Percentiles rank a stretch among this genome's conserved stretches.
These are phyloP conservation scores for Threskiornis aethiopicus DNA, from an alignment of 2,797 vertebrate species.

Conservation along the genomic window DNA sequence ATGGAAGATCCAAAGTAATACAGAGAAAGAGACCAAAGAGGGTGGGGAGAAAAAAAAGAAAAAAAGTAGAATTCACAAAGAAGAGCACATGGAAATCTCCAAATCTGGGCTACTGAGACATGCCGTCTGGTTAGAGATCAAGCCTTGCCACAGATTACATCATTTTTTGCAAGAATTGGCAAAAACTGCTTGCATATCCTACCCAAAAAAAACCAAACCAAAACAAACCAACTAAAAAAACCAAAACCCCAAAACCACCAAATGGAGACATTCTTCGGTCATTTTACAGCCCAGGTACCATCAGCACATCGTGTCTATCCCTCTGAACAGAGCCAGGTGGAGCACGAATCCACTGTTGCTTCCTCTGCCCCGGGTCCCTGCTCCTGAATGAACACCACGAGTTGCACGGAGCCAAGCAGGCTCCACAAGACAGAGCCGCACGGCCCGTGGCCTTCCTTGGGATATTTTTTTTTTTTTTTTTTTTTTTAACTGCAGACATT, in stretches of 20 bases:
- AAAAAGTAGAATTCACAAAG: background rate
- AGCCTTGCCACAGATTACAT: background rate
- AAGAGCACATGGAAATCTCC: background rate
- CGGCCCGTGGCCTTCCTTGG: background rate
- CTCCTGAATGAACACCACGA: background rate
- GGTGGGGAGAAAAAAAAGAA: rapidly evolving
- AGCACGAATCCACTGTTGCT: rapidly evolving
- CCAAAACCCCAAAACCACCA: background rate
- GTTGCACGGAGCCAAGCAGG: background rate
- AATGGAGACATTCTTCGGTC: background rate
- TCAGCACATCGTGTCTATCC: background rate
- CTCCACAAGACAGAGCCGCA: background rate
- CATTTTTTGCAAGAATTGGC: background rate
- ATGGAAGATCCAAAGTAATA: background rate
- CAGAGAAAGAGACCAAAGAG: background rate
- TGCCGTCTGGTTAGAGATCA: background rate
- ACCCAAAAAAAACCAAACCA: background rate
- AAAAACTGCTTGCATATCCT: background rate
- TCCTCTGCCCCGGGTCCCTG: background rate
- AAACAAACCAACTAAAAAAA: too few species aligned
- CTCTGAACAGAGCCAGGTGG: background rate
- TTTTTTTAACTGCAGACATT: background rate
- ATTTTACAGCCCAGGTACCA: background rate
- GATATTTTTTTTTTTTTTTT: background rate
- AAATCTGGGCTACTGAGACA: background rate